Evolutionary conservation across 92 coral and sea anemone species (phyloP).

Genomic region (Galaxea fascicularis): DNA sequence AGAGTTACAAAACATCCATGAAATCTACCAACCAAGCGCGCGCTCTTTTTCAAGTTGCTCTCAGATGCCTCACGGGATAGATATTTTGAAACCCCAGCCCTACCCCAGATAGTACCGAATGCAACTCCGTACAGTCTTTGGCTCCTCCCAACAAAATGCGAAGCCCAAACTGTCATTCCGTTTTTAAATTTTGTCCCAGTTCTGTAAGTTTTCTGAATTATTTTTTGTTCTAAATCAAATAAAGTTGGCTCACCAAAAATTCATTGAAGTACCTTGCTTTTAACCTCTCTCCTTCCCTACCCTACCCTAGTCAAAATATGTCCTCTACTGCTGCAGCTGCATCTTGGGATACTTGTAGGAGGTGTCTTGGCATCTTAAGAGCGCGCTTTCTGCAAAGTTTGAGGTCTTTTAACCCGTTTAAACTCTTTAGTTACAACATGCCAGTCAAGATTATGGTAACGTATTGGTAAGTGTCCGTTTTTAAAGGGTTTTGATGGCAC

Average conservation of each 20-base stretch:
- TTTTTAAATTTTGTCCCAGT: no score
- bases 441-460: constrained; percentile 39
- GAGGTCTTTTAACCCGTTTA: constrained; percentile 30
- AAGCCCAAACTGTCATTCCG: no score
- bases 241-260: neutral
- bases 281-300: neutral
- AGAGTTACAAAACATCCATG: constrained; percentile 8
- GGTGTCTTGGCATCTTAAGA: neutral
- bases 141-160: no score
- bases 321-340: neutral
- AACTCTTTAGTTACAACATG: constrained; percentile 38
- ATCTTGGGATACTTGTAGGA: constrained; percentile 5
- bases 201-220: no score
- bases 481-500: no score
- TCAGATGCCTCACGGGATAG: constrained; percentile 22
- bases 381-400: constrained; percentile 11
- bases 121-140: no score
- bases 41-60: constrained; percentile 10
- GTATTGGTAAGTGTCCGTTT: constrained; percentile 53
- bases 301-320: neutral
- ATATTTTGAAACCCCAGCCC: neutral
- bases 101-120: no score
- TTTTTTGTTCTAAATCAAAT: neutral
- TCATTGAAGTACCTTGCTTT: neutral
- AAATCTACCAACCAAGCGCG: constrained; percentile 14